These are phyloP conservation scores for Cladorhizidae sp. DNA, from an alignment of 37 sponge, comb jelly and placozoan species.

Conservation along the genomic window DNA sequence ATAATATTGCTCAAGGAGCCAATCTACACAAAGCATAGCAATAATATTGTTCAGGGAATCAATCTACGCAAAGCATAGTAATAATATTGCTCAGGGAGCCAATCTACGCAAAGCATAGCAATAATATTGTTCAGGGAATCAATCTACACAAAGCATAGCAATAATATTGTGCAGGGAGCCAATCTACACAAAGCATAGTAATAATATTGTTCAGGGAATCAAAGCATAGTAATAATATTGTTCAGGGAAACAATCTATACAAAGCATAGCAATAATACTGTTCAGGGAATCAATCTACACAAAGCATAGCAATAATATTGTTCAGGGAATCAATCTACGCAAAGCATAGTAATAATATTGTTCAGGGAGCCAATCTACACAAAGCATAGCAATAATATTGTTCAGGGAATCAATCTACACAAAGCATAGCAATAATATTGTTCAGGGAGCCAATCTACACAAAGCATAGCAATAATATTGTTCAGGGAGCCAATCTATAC, in stretches of 20 bases:
- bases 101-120: too few species aligned
- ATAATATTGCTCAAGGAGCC: neutral
- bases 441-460: slow-evolving; percentile 58
- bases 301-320: neutral
- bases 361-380: slow-evolving; percentile 58
- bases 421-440: slow-evolving; percentile 39
- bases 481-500: neutral
- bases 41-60: slow-evolving; percentile 63
- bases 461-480: neutral
- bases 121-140: slow-evolving; percentile 63
- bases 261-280: slow-evolving; percentile 35
- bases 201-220: slow-evolving; percentile 66
- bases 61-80: slow-evolving; percentile 20
- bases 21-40: too few species aligned
- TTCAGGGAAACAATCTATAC: neutral
- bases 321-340: neutral
- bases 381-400: neutral
- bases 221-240: slow-evolving; percentile 3
- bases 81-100: neutral
- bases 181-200: too few species aligned
- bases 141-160: slow-evolving; percentile 20
- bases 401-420: neutral
- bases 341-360: too few species aligned
- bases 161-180: neutral
- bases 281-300: slow-evolving; percentile 59